Base-by-base conservation (phyloP, 2,113 vertebrate genomes). In the Chinchilla lanigera region DNA sequence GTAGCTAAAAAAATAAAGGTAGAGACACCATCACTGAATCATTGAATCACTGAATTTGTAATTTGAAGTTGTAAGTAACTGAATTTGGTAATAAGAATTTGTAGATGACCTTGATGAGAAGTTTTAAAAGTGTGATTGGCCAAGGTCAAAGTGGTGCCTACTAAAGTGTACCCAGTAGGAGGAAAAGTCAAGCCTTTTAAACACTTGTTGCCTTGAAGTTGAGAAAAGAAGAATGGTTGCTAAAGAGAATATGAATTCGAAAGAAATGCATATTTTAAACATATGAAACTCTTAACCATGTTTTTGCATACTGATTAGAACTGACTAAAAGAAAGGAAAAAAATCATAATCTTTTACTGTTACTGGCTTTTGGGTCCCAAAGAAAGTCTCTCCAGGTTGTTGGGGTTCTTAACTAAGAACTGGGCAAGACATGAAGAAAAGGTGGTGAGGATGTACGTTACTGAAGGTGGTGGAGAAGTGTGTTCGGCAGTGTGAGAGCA, bases 261-360 rank as follows among this genome's bases (percentile, higher is more conserved):
- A 91, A 35, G 35, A 89, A 3, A 89, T 65, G 54, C 11, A 13
- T 71, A 52, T 50, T 69, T 71, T 22, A 87, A 96, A 88, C 13
- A 41, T 54, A 35, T 8, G 63, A 90, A 88, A 67, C 41, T 82
- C 38, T 86, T 67, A 80, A 69, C 20, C 7, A 6, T 61, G 16
- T 38, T 85, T 92, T 93, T 90, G 20, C 54, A 85, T 92, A 58
- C 24, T 77, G 30, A 92, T 69, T 90, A 77, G 8, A 77, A 33
- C 81, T 80, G 35, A 44, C 26, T 14, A 83, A 86, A 90, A 87
- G 60, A 30, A 95, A 75, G 33, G 3, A n/a, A 10, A n/a, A 10
- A 16, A 86, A 69, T 58, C 9, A 10, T 77, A 30, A 38, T 47
- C n/a, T 61, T 96, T 47, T 50, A 30, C 13, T 77, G 26, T 78